Base-by-base conservation (phyloP, 2,797 vertebrate species). In the Myotis myotis region DNA sequence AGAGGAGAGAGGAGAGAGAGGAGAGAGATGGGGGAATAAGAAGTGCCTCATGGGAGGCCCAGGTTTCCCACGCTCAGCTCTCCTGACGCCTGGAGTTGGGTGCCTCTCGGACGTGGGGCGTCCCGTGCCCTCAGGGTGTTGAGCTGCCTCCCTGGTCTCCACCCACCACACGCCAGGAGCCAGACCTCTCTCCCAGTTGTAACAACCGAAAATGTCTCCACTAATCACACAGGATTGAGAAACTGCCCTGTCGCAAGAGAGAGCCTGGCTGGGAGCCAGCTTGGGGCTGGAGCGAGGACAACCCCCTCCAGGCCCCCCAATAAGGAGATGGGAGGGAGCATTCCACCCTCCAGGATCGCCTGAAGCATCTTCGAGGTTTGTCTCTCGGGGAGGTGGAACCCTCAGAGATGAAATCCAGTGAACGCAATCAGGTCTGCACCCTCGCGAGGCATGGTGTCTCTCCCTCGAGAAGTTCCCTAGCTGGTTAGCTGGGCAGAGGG, bases 361-460 rank as follows among this genome's bases (percentile, higher is more conserved):
- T 30, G 9, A 2, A 5, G 49, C 10, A 2, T 23, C 57, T 28
- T 23, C 0, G 0, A 38, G 1, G 6, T 38, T 7, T n/a, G 22
- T 57, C 12, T 17, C 15, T 49, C 4, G 3, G 30, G 8, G 30
- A 28, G 7, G 23, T 0, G 38, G 17, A 47, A 17, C 16, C 23
- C 13, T 8, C 55, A 6, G 3, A 41, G 33, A 12, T 15, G 41
- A 36, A 8, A 53, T 12, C 57, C 33, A 19, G 0, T 3, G 19
- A 53, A 16, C 15, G 12, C 8, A 0, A 10, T 13, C 7, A 2
- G 47, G 30, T 6, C 10, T 9, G 33, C 13, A 1, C 6, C 25
- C 57, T 55, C 17, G 10, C 3, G 0, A 8, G 15, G 49, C 4
- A 11, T 15, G 33, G 44, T 28, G 5, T 4, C 47, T 20, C 9